Evolutionary conservation across 1,140 invertebrate species (phyloP), one percentile per base, ranked within the genome.

Genomic region (Leptinotarsa lineolata): DNA sequence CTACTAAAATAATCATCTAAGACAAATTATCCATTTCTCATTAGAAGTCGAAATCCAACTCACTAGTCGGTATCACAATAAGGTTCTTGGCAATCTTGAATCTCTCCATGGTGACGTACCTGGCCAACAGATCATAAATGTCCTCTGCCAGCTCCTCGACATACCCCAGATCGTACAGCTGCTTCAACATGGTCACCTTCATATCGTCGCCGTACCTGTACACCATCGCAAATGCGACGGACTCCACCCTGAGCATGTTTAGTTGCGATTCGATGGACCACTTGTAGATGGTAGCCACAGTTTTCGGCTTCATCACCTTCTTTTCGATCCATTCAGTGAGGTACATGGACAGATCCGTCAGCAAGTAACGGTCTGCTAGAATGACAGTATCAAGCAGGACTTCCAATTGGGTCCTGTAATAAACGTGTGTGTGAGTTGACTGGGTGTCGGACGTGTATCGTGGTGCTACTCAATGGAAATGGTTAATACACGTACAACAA

Each of bases 321-420:
- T 87, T 85, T 76, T 88, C 77, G 73, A 89, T 86, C n/a, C 86
- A 86, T 78, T 84, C 84, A 39, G 86, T 88, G 3, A 92, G 80
- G 46, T 84, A 77, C 8, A 87, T 84, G 54, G 87, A 88, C 5
- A 91, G 76, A 30, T 88, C 88, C 3, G 86, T 81, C 81, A 92
- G 88, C 20, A 92, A 84, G 80, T 88, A 92, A 74, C 89, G 87
- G 79, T 92, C 90, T 2, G 90, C 87, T 12, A 92, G 78, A 3
- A 89, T 77, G n/a, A 91, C 86, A 2, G 91, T 87, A 78, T 92
- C 91, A n/a, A 92, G 82, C 30, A 39, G 30, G 11, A 11, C 30
- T 39, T 39, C 30, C 30, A 39, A 11, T 39, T 8, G 30, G 2
- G 0, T 0, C 2, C 30, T 39, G 30, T 39, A 11, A 39, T 11